Evolutionary conservation across 2,888 invertebrate genomes (phyloP).

Genomic region (Taphrorychus bicolor): DNA sequence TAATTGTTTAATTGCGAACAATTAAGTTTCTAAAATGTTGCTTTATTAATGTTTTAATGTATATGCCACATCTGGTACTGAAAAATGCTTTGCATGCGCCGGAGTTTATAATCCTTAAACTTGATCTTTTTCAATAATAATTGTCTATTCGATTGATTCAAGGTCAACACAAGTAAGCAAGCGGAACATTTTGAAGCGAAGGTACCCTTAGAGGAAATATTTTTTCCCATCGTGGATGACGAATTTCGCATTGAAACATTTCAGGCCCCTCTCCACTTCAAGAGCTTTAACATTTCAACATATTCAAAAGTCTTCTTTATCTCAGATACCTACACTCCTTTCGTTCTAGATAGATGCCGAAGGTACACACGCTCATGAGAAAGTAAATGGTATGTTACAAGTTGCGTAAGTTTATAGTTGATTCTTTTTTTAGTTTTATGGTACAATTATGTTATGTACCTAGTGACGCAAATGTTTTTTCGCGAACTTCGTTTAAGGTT

Average conservation of each 20-base stretch:
- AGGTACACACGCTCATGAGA: slow-evolving; percentile 5
- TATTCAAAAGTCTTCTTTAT: neutral
- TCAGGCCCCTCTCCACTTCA: too few species aligned
- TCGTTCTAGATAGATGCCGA: slow-evolving; percentile 7
- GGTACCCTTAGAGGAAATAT: too few species aligned
- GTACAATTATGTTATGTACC: neutral
- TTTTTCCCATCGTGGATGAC: too few species aligned
- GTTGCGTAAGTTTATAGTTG: slow-evolving; percentile 7
- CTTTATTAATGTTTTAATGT: neutral
- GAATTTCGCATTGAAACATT: too few species aligned
- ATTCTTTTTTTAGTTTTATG: neutral
- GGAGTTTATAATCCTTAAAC: neutral
- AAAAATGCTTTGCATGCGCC: too few species aligned
- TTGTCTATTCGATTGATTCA: neutral
- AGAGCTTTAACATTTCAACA: neutral
- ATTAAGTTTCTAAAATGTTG: slow-evolving; percentile 3
- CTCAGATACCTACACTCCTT: slow-evolving; percentile 6
- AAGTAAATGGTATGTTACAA: slow-evolving; percentile 13
- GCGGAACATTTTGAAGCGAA: too few species aligned
- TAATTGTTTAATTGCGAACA: neutral
- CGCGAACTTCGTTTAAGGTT: neutral
- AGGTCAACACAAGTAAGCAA: too few species aligned
- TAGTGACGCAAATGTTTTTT: neutral
- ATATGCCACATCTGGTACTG: too few species aligned
- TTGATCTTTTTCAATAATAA: neutral